Percentiles rank a stretch among this genome's conserved stretches.
Evolutionary conservation across 2,113 vertebrate genomes (phyloP).

Genomic region (Aramus guarauna): DNA sequence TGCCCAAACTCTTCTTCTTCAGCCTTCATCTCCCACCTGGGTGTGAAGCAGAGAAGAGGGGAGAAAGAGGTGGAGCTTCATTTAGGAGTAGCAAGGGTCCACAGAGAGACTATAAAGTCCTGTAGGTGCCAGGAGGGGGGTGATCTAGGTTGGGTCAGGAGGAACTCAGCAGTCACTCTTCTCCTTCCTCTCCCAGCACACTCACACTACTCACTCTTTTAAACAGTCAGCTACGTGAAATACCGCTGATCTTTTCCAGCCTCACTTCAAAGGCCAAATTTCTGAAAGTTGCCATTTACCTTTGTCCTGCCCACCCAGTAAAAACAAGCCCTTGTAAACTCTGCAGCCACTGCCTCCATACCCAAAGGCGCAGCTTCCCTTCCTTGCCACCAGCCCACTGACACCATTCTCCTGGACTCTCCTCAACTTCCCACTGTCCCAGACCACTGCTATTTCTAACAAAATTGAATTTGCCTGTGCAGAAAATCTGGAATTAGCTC

Average conservation of each 20-base stretch:
- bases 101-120: background rate
- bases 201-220: background rate
- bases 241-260: background rate
- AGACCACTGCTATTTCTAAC: background rate
- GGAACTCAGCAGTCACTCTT: background rate
- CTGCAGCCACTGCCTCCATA: background rate
- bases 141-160: background rate
- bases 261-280: background rate
- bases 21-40: background rate
- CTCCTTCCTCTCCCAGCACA: background rate
- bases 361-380: background rate
- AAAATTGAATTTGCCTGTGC: background rate
- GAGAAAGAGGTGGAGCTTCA: background rate
- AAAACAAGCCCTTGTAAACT: background rate
- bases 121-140: rapidly evolving
- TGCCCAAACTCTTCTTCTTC: background rate
- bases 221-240: background rate
- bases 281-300: background rate
- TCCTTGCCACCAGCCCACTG: background rate
- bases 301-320: background rate
- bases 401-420: background rate
- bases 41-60: background rate
- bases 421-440: rapidly evolving
- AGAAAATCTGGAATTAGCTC: background rate
- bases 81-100: background rate